A percentile compares a stretch with the other conserved stretches of the same genome.
These are phyloP conservation scores for Seriola aureovittata DNA, from an alignment of 2,113 vertebrate species.

Conservation along the genomic window DNA sequence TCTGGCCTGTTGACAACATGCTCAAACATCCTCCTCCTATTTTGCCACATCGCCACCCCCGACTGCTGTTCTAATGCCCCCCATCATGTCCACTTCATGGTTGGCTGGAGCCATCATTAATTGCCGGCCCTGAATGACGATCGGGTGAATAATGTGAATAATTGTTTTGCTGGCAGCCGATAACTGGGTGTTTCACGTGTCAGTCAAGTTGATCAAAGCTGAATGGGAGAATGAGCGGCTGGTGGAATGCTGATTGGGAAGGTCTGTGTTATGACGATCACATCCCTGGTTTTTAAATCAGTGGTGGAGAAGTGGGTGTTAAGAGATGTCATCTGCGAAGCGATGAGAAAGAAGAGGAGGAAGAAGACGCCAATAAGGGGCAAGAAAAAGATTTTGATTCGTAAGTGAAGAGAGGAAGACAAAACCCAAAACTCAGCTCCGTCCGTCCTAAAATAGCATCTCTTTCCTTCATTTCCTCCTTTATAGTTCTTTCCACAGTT, in stretches of 20 bases:
- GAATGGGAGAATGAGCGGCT: conserved; percentile 8
- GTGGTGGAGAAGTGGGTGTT: background rate
- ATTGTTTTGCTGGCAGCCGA: conserved; percentile 65
- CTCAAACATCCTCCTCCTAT: conserved; percentile 60
- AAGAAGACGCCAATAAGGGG: background rate
- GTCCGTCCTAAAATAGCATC: conserved; percentile 13
- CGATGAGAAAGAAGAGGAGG: background rate
- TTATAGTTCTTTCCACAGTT: conserved; percentile 14
- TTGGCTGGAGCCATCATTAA: conserved; percentile 75
- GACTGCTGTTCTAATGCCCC: conserved; percentile 70
- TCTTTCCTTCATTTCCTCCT: conserved; percentile 29
- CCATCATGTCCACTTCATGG: conserved; percentile 79
- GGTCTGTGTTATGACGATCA: background rate
- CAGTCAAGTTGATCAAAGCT: conserved; percentile 43
- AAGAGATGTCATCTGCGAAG: background rate
- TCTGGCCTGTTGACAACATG: conserved; percentile 73
- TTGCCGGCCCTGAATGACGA: conserved; percentile 52
- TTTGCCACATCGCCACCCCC: conserved; percentile 44
- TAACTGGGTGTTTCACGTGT: conserved; percentile 54
- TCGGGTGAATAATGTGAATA: conserved; percentile 74
- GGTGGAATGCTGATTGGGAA: background rate
- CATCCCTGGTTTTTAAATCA: conserved; percentile 1
- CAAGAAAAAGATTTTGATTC: background rate
- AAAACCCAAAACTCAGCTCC: background rate
- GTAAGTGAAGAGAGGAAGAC: background rate